These are phyloP conservation scores for Drosophila nr. fundita DNA, from an alignment of 2,888 invertebrate species.

Conservation along the genomic window DNA sequence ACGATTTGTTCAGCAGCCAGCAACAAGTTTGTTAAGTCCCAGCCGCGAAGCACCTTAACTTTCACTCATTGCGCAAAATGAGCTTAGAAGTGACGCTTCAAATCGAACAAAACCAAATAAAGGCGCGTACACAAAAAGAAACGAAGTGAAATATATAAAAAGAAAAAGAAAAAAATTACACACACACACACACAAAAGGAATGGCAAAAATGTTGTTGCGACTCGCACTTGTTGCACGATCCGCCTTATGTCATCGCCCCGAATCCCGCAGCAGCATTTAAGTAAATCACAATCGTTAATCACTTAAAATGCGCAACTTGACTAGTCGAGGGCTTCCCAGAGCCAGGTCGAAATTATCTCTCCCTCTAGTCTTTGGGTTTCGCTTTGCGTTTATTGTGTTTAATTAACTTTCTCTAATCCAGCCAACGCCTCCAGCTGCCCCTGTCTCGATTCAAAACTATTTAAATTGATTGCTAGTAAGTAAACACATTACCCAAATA, in stretches of 20 bases:
- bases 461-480: constrained; percentile 5
- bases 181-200: not conserved
- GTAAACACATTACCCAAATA: not conserved
- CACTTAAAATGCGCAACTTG: constrained; percentile 14
- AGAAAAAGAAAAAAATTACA: not conserved
- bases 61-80: constrained; percentile 65
- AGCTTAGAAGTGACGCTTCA: constrained; percentile 26
- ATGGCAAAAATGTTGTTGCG: not conserved
- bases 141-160: not conserved
- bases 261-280: not conserved
- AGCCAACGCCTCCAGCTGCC: constrained; percentile 39
- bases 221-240: constrained; percentile 27
- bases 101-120: constrained; percentile 26
- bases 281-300: constrained; percentile 39
- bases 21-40: constrained; percentile 20
- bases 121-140: constrained; percentile 2
- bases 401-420: constrained; percentile 62
- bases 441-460: constrained; percentile 24
- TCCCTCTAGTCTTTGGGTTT: not conserved
- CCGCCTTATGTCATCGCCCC: constrained; percentile 18
- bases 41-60: constrained; percentile 38
- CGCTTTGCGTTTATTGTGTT: constrained; percentile 24
- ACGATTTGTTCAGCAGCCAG: constrained; percentile 20
- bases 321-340: not conserved
- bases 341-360: not conserved